phyloP scores from a whole-genome alignment of 2,888 invertebrate species.

The Hyles lineata region DNA sequence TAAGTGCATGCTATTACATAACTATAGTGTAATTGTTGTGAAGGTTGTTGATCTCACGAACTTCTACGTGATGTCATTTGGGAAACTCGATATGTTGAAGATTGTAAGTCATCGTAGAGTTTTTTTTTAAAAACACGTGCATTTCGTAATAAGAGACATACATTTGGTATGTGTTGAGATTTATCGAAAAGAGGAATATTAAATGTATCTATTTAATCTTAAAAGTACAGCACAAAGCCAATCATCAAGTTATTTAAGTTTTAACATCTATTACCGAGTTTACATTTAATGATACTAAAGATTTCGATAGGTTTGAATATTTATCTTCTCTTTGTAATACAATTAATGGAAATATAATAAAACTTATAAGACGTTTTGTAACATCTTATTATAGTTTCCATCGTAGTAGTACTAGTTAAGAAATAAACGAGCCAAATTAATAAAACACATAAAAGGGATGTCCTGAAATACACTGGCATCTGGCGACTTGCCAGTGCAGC shows the following conservation, averaged over 20 bases:
- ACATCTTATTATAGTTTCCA: constrained; percentile 19
- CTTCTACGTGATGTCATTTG: background rate
- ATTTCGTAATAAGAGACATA: no score
- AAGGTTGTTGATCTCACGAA: constrained; percentile 14
- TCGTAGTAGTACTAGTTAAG: constrained; percentile 24
- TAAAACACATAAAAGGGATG: constrained; percentile 81
- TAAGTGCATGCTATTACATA: constrained; percentile 6
- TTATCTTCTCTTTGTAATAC: background rate
- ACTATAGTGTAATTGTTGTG: constrained; percentile 1
- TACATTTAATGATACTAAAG: no score
- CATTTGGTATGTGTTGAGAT: no score
- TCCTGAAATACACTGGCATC: constrained; percentile 72
- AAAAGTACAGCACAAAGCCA: no score
- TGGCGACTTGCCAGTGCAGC: constrained; percentile 66
- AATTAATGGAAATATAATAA: background rate
- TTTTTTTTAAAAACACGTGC: background rate
- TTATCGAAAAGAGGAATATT: no score
- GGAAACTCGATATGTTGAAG: background rate
- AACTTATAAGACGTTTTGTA: background rate
- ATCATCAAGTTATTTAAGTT: background rate
- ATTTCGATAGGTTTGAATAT: background rate
- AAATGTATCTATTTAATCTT: no score
- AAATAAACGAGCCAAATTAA: constrained; percentile 69
- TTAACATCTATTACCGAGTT: background rate
- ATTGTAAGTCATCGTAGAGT: background rate